Base-by-base conservation (phyloP, 1,140 invertebrate species). In the Pantala flavescens region DNA sequence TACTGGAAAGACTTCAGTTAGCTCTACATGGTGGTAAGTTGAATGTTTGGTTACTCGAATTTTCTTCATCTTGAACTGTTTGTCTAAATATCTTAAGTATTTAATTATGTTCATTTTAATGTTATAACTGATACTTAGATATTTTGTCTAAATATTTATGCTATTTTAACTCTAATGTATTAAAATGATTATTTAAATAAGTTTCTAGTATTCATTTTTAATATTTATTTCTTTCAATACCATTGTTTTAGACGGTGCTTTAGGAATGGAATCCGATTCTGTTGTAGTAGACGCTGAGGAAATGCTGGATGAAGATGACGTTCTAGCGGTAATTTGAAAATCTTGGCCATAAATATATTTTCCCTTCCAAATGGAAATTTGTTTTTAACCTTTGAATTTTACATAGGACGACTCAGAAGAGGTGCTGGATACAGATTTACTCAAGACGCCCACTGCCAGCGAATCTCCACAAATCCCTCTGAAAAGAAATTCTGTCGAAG, bases 1-100 rank as follows among this genome's bases (percentile, higher is more conserved):
- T 95, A 55, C 82, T 91, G 24, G 89, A 91, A 75, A 86, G 93
- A 77, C 84, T 95, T 71, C 89, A 91, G 79, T 82, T 87, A 70
- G 88, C 89, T 7, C 81, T 91, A 77, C 84, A 88, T 77, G 84
- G 85, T 78, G 85, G 49, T 63, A 63, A 63, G 49, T 5, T 63
- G 14, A 63, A 63, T 14, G 9, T 36, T 36, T 5, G 28, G 9
- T 36, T 2, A 36, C 28, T 5, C 28, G 9, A 36, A 9, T 36
- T 36, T 36, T 9, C 9, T 36, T 36, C 28, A 36, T 36, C 28
- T 9, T 2, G 9, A 2, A 5, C 28, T 36, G 28, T 36, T 36
- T 36, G n/a, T n/a, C n/a, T n/a, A n/a, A n/a, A n/a, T n/a, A n/a
- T n/a, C n/a, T n/a, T n/a, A n/a, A n/a, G n/a, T n/a, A n/a, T n/a